Conservation (phyloP, 2,113 vertebrate species). For the Apus apus region DNA sequence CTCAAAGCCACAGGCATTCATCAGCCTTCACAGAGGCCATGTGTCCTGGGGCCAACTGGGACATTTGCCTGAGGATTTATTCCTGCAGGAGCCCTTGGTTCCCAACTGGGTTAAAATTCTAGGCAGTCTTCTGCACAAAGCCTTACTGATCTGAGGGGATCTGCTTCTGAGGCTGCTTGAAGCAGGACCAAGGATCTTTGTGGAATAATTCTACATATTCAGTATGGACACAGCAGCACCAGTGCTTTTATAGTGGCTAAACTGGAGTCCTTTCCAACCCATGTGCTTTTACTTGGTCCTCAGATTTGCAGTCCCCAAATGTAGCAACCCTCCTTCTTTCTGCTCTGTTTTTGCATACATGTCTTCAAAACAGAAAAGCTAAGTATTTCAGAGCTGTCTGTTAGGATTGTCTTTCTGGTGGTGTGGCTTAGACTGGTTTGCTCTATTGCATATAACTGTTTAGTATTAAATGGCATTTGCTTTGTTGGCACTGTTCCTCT, state of each 20-base stretch:
- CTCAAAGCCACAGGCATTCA: slow-evolving; percentile 46
- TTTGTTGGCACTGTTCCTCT: background rate
- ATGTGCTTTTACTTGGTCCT: background rate
- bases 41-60: slow-evolving; percentile 25
- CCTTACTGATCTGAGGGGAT: background rate
- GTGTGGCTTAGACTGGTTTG: background rate
- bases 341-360: background rate
- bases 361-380: background rate
- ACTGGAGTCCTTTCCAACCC: background rate
- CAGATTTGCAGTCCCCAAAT: background rate
- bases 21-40: slow-evolving; percentile 33
- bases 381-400: background rate
- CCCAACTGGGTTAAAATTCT: slow-evolving; percentile 19
- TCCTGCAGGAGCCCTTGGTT: background rate
- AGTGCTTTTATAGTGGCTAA: background rate
- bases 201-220: background rate
- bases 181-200: background rate
- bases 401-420: background rate
- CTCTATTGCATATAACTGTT: background rate
- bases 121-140: slow-evolving; percentile 40
- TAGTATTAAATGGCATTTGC: background rate
- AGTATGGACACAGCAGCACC: background rate
- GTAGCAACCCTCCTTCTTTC: background rate
- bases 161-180: slow-evolving; percentile 8
- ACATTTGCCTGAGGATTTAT: slow-evolving; percentile 37